A percentile compares a stretch with the other conserved stretches of the same genome.
Evolutionary conservation across 2,113 vertebrate genomes (phyloP).

Genomic region (Chlorodrepanis virens): DNA sequence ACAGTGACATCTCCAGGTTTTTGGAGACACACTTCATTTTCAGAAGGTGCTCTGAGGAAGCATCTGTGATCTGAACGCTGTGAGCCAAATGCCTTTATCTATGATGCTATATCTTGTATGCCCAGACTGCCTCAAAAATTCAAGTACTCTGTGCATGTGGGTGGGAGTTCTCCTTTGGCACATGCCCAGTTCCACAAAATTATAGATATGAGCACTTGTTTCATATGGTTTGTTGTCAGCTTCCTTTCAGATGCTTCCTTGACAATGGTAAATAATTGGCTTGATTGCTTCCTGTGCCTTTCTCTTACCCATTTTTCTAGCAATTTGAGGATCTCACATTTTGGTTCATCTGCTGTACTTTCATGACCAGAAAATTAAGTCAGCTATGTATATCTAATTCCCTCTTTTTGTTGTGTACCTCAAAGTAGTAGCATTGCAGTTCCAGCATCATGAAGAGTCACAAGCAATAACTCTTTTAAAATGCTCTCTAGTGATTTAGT

Average conservation of each 20-base stretch:
- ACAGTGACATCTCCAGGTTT: conserved; percentile 24
- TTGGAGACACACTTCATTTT: not conserved
- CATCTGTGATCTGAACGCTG: not conserved
- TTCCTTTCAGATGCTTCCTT: not conserved
- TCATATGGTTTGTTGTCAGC: conserved; percentile 12
- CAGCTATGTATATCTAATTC: not conserved
- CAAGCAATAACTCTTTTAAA: not conserved
- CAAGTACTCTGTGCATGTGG: not conserved
- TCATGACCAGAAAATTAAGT: not conserved
- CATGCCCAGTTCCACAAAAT: conserved; percentile 14
- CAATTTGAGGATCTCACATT: not conserved
- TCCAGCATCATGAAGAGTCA: not conserved
- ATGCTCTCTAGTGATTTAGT: not conserved
- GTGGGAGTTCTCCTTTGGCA: conserved; percentile 38
- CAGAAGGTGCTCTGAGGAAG: not conserved
- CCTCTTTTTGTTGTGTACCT: not conserved
- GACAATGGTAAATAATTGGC: conserved; percentile 31
- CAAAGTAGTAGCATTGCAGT: not conserved
- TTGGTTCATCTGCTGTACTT: conserved; percentile 8
- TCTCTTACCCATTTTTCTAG: not conserved
- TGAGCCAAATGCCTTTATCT: not conserved
- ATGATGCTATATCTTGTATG: not conserved
- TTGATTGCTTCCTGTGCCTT: conserved; percentile 19
- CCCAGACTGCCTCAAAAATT: not conserved
- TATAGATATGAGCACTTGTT: not conserved